Evolutionary conservation across 2,888 invertebrate genomes (phyloP).

Genomic region (Gibbula magus): DNA sequence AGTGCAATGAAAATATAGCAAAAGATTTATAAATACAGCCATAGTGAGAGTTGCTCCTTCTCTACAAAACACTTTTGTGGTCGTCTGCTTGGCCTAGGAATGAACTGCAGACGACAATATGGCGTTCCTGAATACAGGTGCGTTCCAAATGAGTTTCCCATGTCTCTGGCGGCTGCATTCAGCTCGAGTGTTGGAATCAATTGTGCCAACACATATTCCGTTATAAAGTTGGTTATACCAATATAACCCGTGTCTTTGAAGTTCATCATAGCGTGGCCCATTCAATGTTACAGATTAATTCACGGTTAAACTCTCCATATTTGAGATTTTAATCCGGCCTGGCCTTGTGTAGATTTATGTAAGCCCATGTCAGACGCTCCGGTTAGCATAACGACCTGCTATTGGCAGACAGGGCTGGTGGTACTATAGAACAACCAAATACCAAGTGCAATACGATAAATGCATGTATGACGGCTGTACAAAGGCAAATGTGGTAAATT

Average conservation of each 20-base stretch:
- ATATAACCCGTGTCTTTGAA: not conserved
- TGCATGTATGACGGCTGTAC: no score
- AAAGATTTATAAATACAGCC: not conserved
- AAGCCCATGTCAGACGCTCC: no score
- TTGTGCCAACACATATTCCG: conserved; percentile 11
- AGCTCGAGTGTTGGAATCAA: not conserved
- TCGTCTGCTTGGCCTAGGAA: not conserved
- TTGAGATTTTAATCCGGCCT: no score
- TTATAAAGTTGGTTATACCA: conserved; percentile 1
- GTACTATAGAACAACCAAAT: no score
- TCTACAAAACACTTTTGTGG: conserved; percentile 15
- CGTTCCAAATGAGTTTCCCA: not conserved
- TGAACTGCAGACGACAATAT: not conserved
- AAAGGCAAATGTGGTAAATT: no score
- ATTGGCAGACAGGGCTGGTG: no score
- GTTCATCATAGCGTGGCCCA: no score
- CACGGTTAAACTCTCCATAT: no score
- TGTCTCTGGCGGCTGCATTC: not conserved
- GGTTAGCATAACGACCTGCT: no score
- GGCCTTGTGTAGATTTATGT: no score
- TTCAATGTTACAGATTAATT: no score
- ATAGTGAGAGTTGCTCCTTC: not conserved
- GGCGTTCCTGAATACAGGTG: not conserved
- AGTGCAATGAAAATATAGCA: not conserved
- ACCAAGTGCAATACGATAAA: no score